phyloP scores from a whole-genome alignment of 2,113 vertebrate species.

The Lophius piscatorius region DNA sequence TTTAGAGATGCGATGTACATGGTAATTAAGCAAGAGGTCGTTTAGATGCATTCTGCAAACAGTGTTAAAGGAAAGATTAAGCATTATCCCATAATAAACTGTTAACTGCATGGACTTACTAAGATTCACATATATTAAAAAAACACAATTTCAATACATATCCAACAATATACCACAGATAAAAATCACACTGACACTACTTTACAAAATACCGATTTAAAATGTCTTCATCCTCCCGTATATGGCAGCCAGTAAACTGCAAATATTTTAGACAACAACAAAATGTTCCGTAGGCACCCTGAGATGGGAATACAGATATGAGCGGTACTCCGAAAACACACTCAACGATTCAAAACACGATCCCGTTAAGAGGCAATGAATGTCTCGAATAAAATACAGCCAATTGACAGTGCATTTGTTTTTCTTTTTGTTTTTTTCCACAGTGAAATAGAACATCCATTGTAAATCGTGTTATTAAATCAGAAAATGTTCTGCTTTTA shows the following conservation, averaged over 20 bases:
- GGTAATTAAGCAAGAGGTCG: conserved; percentile 21
- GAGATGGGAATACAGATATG: conserved; percentile 69
- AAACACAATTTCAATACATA: conserved; percentile 51
- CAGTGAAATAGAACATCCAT: conserved; percentile 29
- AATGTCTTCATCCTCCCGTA: conserved; percentile 54
- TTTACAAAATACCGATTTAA: conserved; percentile 61
- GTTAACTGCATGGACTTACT: conserved; percentile 24
- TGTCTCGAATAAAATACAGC: conserved; percentile 16
- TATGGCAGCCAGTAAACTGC: conserved; percentile 38
- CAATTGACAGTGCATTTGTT: conserved; percentile 15
- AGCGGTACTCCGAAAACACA: conserved; percentile 38
- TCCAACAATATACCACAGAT: conserved; percentile 63
- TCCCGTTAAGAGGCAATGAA: conserved; percentile 31
- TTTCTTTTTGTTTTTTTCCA: conserved; percentile 27
- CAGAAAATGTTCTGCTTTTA: conserved; percentile 9
- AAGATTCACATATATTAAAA: conserved; percentile 37
- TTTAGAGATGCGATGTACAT: conserved; percentile 6
- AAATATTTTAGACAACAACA: conserved; percentile 31
- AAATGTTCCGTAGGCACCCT: conserved; percentile 67
- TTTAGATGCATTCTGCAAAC: conserved; percentile 56
- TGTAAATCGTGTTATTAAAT: conserved; percentile 3
- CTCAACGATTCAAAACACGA: conserved; percentile 6
- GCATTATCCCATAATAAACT: conserved; percentile 13
- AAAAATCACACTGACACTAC: conserved; percentile 63
- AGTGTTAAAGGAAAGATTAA: conserved; percentile 13